Base-by-base conservation (phyloP, 2,888 invertebrate genomes). In the Drosophila borborema region DNA sequence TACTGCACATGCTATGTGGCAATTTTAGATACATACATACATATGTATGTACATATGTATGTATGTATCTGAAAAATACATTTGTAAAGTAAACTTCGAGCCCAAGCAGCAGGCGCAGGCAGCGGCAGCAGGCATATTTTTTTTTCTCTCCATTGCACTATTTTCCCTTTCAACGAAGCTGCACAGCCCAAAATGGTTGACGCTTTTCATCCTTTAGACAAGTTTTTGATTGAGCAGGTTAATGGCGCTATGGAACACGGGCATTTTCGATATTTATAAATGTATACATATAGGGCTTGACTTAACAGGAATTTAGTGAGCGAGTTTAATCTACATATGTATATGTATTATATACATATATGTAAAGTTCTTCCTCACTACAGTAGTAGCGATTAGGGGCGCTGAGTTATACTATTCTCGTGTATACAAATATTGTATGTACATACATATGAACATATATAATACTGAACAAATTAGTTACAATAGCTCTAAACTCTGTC, bases 141-240 rank as follows among this genome's bases (percentile, higher is more conserved):
- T 56, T 40, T n/a, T 41, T n/a, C 63, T 71, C 68, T 72, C 56
- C 68, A 46, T 82, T 82, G 72, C 73, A 72, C 89, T 79, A 86
- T 89, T 85, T 85, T 85, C 85, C 89, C 85, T 85, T 85, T 85
- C 85, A 89, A 81, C 69, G 71, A 78, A 79, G 74, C 72, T 86
- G 72, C 86, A 77, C 55, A 36, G 74, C 69, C 78, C 70, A 80
- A 88, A 80, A 86, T 80, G 81, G 77, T 74, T 65, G 74, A 67
- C 75, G 58, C 65, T 56, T 60, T 65, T 53, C 67, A 45, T 67
- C 64, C 75, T 60, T 67, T 58, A 76, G 81, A 87, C 82, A 66
- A 77, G 82, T 81, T 86, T 67, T 51, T 51, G 38, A 69, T 78
- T 76, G 63, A 63, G 70, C 86, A 77, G 85, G 80, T 87, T 85